phyloP scores from a whole-genome alignment of 1,140 invertebrate species.

The Octopus bimaculoides region DNA sequence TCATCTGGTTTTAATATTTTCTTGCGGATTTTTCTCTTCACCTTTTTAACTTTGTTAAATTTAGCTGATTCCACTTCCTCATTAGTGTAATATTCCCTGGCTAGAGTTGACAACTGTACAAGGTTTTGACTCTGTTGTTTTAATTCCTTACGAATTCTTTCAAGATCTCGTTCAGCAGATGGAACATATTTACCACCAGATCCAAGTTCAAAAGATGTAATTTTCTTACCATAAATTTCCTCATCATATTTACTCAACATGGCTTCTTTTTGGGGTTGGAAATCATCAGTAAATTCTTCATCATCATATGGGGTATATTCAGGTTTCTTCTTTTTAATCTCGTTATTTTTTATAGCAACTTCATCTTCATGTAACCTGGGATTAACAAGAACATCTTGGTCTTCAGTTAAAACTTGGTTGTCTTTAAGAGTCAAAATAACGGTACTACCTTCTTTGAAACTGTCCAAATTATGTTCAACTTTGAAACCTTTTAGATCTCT shows the following conservation, averaged over 20 bases:
- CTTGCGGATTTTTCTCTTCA: conserved; percentile 65
- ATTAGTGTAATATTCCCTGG: conserved; percentile 84
- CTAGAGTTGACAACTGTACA: conserved; percentile 64
- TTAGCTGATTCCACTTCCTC: conserved; percentile 67
- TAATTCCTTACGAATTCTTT: conserved; percentile 52
- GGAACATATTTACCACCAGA: conserved; percentile 48
- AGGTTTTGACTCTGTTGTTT: conserved; percentile 49
- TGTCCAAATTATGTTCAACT: conserved; percentile 80
- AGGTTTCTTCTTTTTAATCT: conserved; percentile 76
- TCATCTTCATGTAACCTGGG: conserved; percentile 95
- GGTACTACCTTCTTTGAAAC: conserved; percentile 78
- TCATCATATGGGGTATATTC: conserved; percentile 85
- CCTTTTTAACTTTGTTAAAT: conserved; percentile 95
- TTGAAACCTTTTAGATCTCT: conserved; percentile 76
- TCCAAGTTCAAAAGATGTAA: conserved; percentile 67
- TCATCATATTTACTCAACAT: conserved; percentile 94
- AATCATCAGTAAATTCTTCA: conserved; percentile 81
- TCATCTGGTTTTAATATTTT: conserved; percentile 64
- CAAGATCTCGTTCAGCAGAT: conserved; percentile 52
- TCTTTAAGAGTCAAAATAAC: conserved; percentile 94
- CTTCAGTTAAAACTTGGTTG: conserved; percentile 76
- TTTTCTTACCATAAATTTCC: conserved; percentile 80
- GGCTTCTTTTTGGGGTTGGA: conserved; percentile 58
- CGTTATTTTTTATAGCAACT: conserved; percentile 82
- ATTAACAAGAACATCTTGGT: conserved; percentile 88